Base-by-base conservation (phyloP, 1,140 invertebrate genomes). In the Ptiloglossa arizonensis region DNA sequence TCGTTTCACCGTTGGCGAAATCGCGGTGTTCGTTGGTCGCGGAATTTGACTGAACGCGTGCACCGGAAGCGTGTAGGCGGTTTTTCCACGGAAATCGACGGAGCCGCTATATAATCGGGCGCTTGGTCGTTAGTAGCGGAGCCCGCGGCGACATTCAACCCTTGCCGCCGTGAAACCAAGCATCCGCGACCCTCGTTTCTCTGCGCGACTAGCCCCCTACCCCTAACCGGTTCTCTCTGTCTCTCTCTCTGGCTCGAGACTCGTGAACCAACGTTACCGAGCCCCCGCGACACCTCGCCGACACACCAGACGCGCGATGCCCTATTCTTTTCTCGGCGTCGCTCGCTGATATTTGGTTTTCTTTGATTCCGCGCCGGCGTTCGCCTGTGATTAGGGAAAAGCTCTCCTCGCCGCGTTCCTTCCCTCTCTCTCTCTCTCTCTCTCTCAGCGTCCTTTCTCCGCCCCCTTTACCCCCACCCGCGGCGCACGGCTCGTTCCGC, bases 101-200 rank as follows among this genome's bases (percentile, higher is more conserved):
- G 75, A 81, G 78, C 73, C 81, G 66, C 63, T 60, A 67, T 82
- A 87, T 87, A 87, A 87, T 87, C 87, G 87, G 60, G 77, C 73
- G 83, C 83, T 81, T 87, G 87, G 85, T 87, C 87, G 87, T 87
- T 87, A 87, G 87, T 79, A 67, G 81, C 79, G 79, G 56, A 80
- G 79, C 87, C 85, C 63, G 83, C 80, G 81, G 87, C 87, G 70
- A 83, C 83, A 83, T 86, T 87, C 85, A 87, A 87, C 86, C 86
- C 86, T 87, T 86, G 82, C 83, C 81, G 72, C 69, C 66, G 77
- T 76, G 71, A 83, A 81, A 83, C 77, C 78, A 78, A 78, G 52
- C 82, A 81, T 74, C 62, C 79, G 46, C 79, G 79, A 81, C 73
- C 80, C 81, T 83, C 81, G 80, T 80, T 82, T 80, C 68, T 66